phyloP scores from a whole-genome alignment of 2,888 invertebrate genomes.

The Oscheius sp. region DNA sequence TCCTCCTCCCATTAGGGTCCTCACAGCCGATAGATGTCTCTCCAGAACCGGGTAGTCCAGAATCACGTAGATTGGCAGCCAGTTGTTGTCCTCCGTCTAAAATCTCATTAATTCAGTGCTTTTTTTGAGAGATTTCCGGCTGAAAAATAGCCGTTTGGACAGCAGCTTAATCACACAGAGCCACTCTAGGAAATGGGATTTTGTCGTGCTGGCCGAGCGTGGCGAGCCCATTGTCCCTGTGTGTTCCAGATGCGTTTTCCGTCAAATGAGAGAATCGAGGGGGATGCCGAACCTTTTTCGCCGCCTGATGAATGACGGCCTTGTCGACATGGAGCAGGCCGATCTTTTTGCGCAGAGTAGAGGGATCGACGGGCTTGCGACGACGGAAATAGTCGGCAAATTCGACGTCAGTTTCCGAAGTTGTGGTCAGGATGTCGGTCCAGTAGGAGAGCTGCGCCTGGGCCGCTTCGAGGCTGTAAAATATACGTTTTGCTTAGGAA shows the following conservation, averaged over 20 bases:
- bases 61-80: slow-evolving; percentile 33
- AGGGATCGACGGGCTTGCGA: slow-evolving; percentile 7
- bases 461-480: slow-evolving; percentile 16
- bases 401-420: slow-evolving; percentile 20
- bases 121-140: neutral
- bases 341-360: slow-evolving; percentile 6
- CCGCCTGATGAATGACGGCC: neutral
- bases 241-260: neutral
- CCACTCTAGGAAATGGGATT: slow-evolving; percentile 23
- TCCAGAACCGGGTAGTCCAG: slow-evolving; percentile 30
- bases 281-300: slow-evolving; percentile 4
- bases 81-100: slow-evolving; percentile 14
- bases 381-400: slow-evolving; percentile 32
- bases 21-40: slow-evolving; percentile 3
- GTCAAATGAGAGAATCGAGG: slow-evolving; percentile 8
- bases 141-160: neutral
- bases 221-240: too few species aligned
- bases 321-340: slow-evolving; percentile 10
- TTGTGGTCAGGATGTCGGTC: slow-evolving; percentile 10
- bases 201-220: neutral
- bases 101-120: neutral
- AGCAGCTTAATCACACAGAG: neutral
- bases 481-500: neutral
- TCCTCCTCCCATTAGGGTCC: neutral
- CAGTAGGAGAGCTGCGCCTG: slow-evolving; percentile 27